A percentile compares a stretch with the other conserved stretches of the same genome.
Conservation (phyloP, 1,140 invertebrate genomes). For the Drosophila mayri region DNA sequence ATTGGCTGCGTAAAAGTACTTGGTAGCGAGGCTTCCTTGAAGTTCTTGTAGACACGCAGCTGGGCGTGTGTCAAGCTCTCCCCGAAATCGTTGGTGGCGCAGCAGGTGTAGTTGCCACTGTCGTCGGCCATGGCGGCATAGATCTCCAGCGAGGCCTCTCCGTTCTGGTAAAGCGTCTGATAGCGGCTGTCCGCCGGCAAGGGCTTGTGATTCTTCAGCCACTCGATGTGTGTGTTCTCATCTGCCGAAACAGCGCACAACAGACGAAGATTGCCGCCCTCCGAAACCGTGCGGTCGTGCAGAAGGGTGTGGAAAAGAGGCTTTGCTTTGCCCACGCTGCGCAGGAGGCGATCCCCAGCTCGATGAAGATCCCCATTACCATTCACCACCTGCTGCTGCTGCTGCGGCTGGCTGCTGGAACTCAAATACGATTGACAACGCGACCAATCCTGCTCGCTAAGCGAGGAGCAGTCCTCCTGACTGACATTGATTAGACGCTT, state of each 20-base stretch:
- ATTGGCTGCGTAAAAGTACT: constrained; percentile 90
- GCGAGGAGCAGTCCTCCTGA: constrained; percentile 13
- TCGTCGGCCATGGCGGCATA: constrained; percentile 88
- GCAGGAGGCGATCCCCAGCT: constrained; percentile 64
- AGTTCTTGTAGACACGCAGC: constrained; percentile 89
- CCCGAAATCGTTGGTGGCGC: constrained; percentile 91
- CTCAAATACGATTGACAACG: constrained; percentile 7
- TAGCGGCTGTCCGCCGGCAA: constrained; percentile 86
- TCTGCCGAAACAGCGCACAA: constrained; percentile 93
- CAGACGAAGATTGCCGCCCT: constrained; percentile 91
- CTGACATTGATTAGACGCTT: constrained; percentile 65
- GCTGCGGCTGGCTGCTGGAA: constrained; percentile 19
- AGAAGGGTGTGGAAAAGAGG: constrained; percentile 93
- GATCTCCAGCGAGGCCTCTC: constrained; percentile 92
- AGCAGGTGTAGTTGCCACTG: constrained; percentile 91
- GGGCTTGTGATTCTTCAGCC: constrained; percentile 92
- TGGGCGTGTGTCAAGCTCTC: constrained; percentile 89
- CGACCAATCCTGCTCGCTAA: constrained; percentile 22
- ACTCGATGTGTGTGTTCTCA: constrained; percentile 91
- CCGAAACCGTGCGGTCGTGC: constrained; percentile 90
- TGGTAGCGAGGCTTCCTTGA: constrained; percentile 88
- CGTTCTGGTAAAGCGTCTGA: constrained; percentile 87
- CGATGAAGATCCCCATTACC: constrained; percentile 84
- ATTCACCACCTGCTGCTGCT: constrained; percentile 33
- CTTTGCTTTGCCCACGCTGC: constrained; percentile 85